phyloP scores from a whole-genome alignment of 2,888 invertebrate species.

The Xestia sexstrigata region DNA sequence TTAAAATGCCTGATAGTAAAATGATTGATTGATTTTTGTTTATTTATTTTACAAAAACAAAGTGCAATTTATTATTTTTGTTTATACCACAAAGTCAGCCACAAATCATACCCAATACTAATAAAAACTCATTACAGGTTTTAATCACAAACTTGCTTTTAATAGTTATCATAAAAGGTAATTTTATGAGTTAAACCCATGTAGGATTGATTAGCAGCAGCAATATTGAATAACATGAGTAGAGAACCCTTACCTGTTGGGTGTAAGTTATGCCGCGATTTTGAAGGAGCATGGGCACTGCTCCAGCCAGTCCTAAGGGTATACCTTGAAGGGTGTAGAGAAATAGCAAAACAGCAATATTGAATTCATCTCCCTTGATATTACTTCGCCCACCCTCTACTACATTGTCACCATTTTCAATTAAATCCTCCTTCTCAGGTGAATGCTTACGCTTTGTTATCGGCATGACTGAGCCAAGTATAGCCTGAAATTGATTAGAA shows the following conservation, averaged over 20 bases:
- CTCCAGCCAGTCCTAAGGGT: constrained; percentile 98
- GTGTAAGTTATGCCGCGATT: constrained; percentile 98
- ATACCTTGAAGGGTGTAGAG: constrained; percentile 98
- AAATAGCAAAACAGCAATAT: constrained; percentile 96
- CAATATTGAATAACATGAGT: constrained; percentile 21
- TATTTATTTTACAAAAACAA: neutral
- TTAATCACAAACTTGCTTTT: constrained; percentile 35
- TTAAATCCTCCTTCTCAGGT: constrained; percentile 82
- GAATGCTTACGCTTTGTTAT: constrained; percentile 85
- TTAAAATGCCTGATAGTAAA: no score
- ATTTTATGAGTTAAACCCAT: constrained; percentile 31
- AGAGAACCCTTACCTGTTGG: constrained; percentile 92
- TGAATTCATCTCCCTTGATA: constrained; percentile 94
- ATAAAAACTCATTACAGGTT: constrained; percentile 46
- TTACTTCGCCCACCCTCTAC: constrained; percentile 81
- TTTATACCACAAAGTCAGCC: neutral
- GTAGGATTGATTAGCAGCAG: constrained; percentile 20
- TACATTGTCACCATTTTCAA: constrained; percentile 84
- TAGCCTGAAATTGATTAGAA: constrained; percentile 74
- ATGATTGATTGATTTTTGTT: no score
- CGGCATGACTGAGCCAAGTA: constrained; percentile 83
- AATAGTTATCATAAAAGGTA: constrained; percentile 31
- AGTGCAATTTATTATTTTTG: neutral
- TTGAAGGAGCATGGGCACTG: constrained; percentile 98
- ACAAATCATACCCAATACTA: neutral